These are phyloP conservation scores for Limulus polyphemus DNA, from an alignment of 2,888 invertebrate genomes.

Conservation along the genomic window DNA sequence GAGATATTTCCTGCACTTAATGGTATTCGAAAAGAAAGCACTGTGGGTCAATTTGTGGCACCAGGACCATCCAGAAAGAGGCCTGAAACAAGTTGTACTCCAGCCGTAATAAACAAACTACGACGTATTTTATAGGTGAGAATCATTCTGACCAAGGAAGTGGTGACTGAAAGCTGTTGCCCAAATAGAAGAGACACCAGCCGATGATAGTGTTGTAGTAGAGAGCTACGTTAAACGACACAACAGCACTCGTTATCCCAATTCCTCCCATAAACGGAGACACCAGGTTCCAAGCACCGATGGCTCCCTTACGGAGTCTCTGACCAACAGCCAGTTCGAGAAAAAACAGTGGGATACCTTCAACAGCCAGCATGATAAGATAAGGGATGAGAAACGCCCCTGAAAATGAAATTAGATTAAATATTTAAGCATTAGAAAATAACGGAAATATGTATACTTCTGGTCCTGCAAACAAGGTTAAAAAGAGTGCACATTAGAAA, in stretches of 20 bases:
- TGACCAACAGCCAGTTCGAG: conserved; percentile 91
- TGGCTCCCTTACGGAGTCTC: conserved; percentile 78
- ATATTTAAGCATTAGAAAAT: too few relatives aligned
- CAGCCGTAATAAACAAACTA: too few relatives aligned
- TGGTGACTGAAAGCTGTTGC: conserved; percentile 74
- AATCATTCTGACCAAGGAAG: conserved; percentile 87
- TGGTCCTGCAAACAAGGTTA: too few relatives aligned
- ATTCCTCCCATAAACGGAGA: conserved; percentile 78
- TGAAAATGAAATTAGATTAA: conserved; percentile 28
- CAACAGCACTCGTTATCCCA: conserved; percentile 86
- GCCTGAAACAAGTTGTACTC: too few relatives aligned
- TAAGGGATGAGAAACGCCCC: conserved; percentile 94
- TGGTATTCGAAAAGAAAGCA: too few relatives aligned
- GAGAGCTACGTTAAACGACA: conserved; percentile 88
- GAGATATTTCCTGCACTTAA: too few relatives aligned
- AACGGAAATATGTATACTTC: too few relatives aligned
- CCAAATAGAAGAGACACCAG: conserved; percentile 91
- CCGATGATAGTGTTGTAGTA: conserved; percentile 97
- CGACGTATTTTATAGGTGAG: too few relatives aligned
- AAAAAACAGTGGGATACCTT: conserved; percentile 92
- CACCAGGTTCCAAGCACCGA: conserved; percentile 44
- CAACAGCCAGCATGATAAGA: conserved; percentile 83
- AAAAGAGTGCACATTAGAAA: too few relatives aligned
- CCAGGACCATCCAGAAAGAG: too few relatives aligned
- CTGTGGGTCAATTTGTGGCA: too few relatives aligned